Conservation (phyloP, 64 coral and sea anemone genomes). For the Platygyra sinensis region DNA sequence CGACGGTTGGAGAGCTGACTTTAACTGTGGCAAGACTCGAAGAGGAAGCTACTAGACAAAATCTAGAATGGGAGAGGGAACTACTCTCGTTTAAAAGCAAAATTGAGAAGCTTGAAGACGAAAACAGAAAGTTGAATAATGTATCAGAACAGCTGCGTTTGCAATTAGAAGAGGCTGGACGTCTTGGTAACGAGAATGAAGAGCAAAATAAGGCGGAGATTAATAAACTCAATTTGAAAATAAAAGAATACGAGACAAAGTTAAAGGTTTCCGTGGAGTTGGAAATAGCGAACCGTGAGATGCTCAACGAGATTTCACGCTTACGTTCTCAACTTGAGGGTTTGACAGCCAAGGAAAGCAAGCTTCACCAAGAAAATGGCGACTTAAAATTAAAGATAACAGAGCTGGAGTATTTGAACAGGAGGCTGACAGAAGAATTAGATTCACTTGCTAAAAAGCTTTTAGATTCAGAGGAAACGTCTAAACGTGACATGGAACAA, state of each 20-base stretch:
- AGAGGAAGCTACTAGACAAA: slow-evolving; percentile 19
- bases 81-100: neutral
- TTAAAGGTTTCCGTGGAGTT: neutral
- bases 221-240: slow-evolving; percentile 9
- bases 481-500: slow-evolving; percentile 23
- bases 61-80: slow-evolving; percentile 25
- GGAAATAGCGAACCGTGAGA: slow-evolving; percentile 9
- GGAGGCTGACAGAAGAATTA: neutral
- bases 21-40: slow-evolving; percentile 19
- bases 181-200: neutral
- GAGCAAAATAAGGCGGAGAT: neutral
- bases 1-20: slow-evolving; percentile 1
- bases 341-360: neutral
- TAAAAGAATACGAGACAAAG: slow-evolving; percentile 33
- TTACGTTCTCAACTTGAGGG: neutral
- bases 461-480: neutral
- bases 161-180: slow-evolving; percentile 5
- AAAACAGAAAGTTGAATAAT: slow-evolving; percentile 10
- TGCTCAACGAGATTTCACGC: slow-evolving; percentile 4
- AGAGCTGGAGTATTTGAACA: slow-evolving; percentile 32
- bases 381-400: slow-evolving; percentile 3
- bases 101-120: slow-evolving; percentile 10
- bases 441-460: slow-evolving; percentile 14
- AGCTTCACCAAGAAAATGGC: slow-evolving; percentile 25
- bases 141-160: slow-evolving; percentile 17